Conservation (phyloP, 2,797 vertebrate genomes). For the Helicolenus hilgendorfi region DNA sequence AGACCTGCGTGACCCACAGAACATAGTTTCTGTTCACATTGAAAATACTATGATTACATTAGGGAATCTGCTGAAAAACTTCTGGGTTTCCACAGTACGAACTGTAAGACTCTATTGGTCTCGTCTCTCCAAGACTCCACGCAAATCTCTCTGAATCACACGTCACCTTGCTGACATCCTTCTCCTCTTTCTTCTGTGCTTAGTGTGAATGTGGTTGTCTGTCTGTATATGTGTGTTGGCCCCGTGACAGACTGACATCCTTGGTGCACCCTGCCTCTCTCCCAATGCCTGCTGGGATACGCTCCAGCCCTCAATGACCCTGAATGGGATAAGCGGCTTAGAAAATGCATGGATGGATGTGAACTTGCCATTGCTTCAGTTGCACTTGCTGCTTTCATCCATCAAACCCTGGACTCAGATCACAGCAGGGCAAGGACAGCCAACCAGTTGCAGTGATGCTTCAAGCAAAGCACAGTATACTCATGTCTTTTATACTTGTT, state of each 20-base stretch:
- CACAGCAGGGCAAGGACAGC: neutral
- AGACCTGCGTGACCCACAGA: neutral
- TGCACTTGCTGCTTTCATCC: slow-evolving; percentile 23
- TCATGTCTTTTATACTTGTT: neutral
- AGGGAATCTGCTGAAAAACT: neutral
- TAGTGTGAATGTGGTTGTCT: neutral
- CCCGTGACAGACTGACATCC: neutral
- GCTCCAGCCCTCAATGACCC: slow-evolving; percentile 10
- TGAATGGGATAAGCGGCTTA: slow-evolving; percentile 46
- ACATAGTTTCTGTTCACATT: neutral
- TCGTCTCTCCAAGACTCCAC: neutral
- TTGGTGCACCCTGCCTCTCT: neutral
- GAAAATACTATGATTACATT: neutral
- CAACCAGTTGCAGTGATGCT: neutral
- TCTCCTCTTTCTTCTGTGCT: neutral
- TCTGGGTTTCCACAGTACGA: neutral
- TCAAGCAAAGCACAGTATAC: neutral
- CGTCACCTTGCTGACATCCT: neutral
- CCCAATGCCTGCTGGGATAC: neutral
- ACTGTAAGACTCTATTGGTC: neutral
- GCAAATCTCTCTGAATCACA: neutral
- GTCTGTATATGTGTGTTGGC: neutral
- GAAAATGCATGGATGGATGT: slow-evolving; percentile 28
- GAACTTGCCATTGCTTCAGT: slow-evolving; percentile 36
- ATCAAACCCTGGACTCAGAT: slow-evolving; percentile 9